phyloP scores from a whole-genome alignment of 2,888 invertebrate genomes.

The Lycia hirtaria region DNA sequence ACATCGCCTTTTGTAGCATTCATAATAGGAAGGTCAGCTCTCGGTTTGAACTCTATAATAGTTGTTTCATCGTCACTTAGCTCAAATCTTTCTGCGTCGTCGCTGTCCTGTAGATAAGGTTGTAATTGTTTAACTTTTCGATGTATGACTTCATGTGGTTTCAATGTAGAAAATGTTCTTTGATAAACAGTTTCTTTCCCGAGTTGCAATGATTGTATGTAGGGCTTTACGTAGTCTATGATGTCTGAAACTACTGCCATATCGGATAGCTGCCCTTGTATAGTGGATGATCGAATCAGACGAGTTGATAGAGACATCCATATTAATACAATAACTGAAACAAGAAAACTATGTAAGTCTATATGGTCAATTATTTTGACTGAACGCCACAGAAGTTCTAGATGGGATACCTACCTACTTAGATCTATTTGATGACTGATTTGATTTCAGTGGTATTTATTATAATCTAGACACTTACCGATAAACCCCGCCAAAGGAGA shows the following conservation, averaged over 20 bases:
- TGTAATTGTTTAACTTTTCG: slow-evolving; percentile 54
- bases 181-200: neutral
- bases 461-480: too few relatives aligned
- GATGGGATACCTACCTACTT: too few relatives aligned
- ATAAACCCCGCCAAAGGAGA: too few relatives aligned
- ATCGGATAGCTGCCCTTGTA: slow-evolving; percentile 40
- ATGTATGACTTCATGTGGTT: slow-evolving; percentile 44
- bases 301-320: slow-evolving; percentile 13
- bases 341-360: neutral
- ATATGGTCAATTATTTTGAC: too few relatives aligned
- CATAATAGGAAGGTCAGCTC: neutral
- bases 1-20: neutral
- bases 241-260: slow-evolving; percentile 37
- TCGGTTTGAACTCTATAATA: slow-evolving; percentile 60
- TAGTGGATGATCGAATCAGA: slow-evolving; percentile 8
- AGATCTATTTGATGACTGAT: too few relatives aligned
- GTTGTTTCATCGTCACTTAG: slow-evolving; percentile 58
- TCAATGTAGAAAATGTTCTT: neutral
- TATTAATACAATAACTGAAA: slow-evolving; percentile 21
- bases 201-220: slow-evolving; percentile 35
- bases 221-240: slow-evolving; percentile 52
- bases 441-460: too few relatives aligned
- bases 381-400: too few relatives aligned
- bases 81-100: slow-evolving; percentile 43
- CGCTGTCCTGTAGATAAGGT: slow-evolving; percentile 57